These are phyloP conservation scores for Otolemur crassicaudatus DNA, from an alignment of 2,797 vertebrate genomes.

Conservation along the genomic window DNA sequence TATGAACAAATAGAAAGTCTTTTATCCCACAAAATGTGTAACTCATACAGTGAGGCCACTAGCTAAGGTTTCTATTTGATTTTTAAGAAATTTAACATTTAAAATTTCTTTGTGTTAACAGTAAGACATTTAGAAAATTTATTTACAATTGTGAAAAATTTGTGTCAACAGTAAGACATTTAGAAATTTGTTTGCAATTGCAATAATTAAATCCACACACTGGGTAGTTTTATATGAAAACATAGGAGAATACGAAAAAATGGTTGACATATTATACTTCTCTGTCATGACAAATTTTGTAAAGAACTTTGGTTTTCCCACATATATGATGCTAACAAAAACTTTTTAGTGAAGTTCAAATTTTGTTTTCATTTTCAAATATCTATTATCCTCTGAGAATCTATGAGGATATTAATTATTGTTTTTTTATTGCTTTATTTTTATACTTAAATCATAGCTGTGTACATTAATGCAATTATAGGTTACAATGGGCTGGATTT, in stretches of 20 bases:
- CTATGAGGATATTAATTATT: background rate
- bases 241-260: background rate
- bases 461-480: too few relatives aligned
- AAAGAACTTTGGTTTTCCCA: background rate
- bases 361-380: slow-evolving; percentile 20
- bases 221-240: slow-evolving; percentile 18
- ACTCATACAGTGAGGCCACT: slow-evolving; percentile 77
- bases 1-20: slow-evolving; percentile 81
- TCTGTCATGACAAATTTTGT: background rate
- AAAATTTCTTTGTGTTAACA: slow-evolving; percentile 44
- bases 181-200: slow-evolving; percentile 43
- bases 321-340: background rate
- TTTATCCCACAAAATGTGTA: slow-evolving; percentile 79
- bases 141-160: slow-evolving; percentile 17
- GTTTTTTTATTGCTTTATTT: too few relatives aligned
- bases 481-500: too few relatives aligned
- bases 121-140: slow-evolving; percentile 36
- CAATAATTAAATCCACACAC: slow-evolving; percentile 25
- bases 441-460: too few relatives aligned
- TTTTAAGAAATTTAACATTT: slow-evolving; percentile 65
- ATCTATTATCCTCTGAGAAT: background rate
- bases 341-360: background rate
- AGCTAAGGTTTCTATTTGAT: slow-evolving; percentile 71
- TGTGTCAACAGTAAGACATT: slow-evolving; percentile 15
- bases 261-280: background rate